These are phyloP conservation scores for Palloptera scutellata DNA, from an alignment of 2,888 invertebrate genomes.

Conservation along the genomic window DNA sequence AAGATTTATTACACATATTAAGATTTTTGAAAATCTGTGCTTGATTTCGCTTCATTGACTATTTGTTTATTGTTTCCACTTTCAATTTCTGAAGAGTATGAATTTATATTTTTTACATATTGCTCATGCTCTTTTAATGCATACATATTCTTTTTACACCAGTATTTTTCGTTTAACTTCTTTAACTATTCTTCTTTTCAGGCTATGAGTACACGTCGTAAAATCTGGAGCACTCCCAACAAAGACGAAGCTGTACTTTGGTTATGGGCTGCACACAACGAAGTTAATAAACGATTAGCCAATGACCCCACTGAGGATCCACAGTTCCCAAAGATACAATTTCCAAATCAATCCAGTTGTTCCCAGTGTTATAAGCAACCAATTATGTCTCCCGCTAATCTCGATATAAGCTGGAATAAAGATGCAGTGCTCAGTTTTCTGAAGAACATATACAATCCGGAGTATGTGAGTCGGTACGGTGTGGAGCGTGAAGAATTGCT, in stretches of 20 bases:
- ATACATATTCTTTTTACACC: not conserved
- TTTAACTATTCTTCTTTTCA: slow-evolving; percentile 55
- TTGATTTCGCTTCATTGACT: too few species aligned
- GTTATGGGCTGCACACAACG: slow-evolving; percentile 95
- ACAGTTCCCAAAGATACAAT: slow-evolving; percentile 85
- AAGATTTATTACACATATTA: too few species aligned
- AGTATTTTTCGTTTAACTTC: not conserved
- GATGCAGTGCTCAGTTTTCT: slow-evolving; percentile 57
- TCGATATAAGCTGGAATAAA: slow-evolving; percentile 57
- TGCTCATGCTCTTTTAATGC: too few species aligned
- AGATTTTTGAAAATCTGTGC: too few species aligned
- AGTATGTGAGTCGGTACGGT: slow-evolving; percentile 57
- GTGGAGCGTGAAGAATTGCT: slow-evolving; percentile 51
- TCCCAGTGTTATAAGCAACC: slow-evolving; percentile 68
- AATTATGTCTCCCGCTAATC: slow-evolving; percentile 29
- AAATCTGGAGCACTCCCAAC: slow-evolving; percentile 74
- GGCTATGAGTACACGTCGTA: slow-evolving; percentile 78
- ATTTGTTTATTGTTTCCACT: too few species aligned
- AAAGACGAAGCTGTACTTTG: slow-evolving; percentile 84
- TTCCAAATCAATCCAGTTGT: slow-evolving; percentile 77
- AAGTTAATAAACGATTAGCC: slow-evolving; percentile 86
- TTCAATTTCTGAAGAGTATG: too few species aligned
- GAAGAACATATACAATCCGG: slow-evolving; percentile 58
- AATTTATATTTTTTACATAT: too few species aligned
- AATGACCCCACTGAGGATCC: slow-evolving; percentile 93